Percentiles rank a stretch among this genome's conserved stretches.
Conservation (phyloP, 2,888 invertebrate genomes). For the Callyntrura guangdongensis region DNA sequence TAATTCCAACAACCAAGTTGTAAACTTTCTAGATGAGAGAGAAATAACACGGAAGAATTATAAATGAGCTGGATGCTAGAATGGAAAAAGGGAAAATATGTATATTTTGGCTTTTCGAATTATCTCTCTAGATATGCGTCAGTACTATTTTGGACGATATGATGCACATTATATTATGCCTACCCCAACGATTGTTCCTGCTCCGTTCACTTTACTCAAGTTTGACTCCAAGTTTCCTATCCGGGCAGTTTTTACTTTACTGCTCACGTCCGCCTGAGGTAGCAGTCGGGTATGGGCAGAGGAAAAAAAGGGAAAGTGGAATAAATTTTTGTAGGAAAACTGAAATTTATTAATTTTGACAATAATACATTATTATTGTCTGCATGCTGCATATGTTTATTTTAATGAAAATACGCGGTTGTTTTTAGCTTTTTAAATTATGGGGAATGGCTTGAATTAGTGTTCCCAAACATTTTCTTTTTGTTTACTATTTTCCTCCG, state of each 20-base stretch:
- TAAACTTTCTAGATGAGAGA: slow-evolving; percentile 46
- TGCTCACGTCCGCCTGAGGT: neutral
- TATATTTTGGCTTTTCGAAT: neutral
- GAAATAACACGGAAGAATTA: slow-evolving; percentile 55
- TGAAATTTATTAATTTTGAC: slow-evolving; percentile 27
- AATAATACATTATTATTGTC: neutral
- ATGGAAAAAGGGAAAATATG: neutral
- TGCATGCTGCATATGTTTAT: neutral
- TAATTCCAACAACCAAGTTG: slow-evolving; percentile 37
- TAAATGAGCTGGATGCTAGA: slow-evolving; percentile 33
- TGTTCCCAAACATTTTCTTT: neutral
- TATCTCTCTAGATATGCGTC: neutral
- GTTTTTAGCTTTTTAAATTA: slow-evolving; percentile 11
- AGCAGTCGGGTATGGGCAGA: neutral
- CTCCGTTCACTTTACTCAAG: neutral
- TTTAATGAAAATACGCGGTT: slow-evolving; percentile 30
- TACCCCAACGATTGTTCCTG: neutral
- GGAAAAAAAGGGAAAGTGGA: slow-evolving; percentile 6
- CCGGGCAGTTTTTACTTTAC: slow-evolving; percentile 6
- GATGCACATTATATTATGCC: slow-evolving; percentile 1
- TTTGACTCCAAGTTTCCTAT: slow-evolving; percentile 1
- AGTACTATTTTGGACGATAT: neutral
- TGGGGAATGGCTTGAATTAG: neutral
- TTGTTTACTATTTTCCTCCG: neutral
- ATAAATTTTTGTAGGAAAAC: neutral